Base-by-base conservation (phyloP, 2,888 invertebrate species). In the Scaptomyza reducta region DNA sequence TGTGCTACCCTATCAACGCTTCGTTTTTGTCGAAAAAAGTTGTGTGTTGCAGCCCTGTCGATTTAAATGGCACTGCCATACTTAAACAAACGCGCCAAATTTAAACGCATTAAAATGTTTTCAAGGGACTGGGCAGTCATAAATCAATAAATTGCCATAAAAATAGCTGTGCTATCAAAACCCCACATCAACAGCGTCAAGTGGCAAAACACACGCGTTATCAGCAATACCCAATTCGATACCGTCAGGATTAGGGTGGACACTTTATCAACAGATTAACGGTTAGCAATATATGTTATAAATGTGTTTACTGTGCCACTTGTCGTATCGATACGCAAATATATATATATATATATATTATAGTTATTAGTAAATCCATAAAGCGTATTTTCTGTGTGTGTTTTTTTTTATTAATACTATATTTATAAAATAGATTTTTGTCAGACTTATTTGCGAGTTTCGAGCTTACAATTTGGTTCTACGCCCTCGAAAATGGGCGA, bases 401-500 rank as follows among this genome's bases (percentile, higher is more conserved):
- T 46, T 33, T 38, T 42, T 2, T n/a, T 40, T 16, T 40, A 7
- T 14, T 40, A 16, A 3, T 27, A 7, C 2, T 55, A 14, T 55
- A 1, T 41, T 38, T 22, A 41, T 44, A 10, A n/a, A 11, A 35
- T 41, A 2, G 25, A n/a, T n/a, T 27, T 46, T 44, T 25, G 9
- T 56, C 74, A 74, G 70, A 65, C 69, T 77, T 67, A 44, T 27
- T 45, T 45, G 3, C 13, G 45, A 11, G 41, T 44, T 22, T 71
- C 4, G 11, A 31, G 62, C 11, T 89, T 90, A 53, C 90, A 90
- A 70, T 90, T 76, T 0, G 87, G 88, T 29, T 89, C 89, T n/a
- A 85, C 82, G n/a, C 87, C 88, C 3, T 90, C 87, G 50, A 90
- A 90, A 46, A 91, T 88, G 0, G 90, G 89, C 7, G 62, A 14